phyloP scores from a whole-genome alignment of 2,113 vertebrate genomes.

The Coregonus clupeaformis region DNA sequence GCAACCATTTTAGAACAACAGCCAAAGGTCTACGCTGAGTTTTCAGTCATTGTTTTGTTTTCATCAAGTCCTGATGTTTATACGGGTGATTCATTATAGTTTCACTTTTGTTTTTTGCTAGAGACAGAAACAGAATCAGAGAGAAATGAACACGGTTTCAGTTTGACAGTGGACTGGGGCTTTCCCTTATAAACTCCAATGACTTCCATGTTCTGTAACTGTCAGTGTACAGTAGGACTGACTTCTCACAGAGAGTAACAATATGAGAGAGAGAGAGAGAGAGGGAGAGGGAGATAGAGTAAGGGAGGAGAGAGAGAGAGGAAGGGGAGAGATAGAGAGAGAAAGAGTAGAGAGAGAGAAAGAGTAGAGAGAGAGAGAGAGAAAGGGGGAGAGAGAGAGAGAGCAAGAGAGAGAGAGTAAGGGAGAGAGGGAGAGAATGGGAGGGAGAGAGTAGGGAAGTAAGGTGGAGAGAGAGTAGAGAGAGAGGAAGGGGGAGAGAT shows the following conservation, averaged over 20 bases:
- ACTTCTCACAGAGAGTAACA: constrained; percentile 45
- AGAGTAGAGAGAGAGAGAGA: neutral
- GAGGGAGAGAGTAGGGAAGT: constrained; percentile 11
- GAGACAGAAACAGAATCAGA: constrained; percentile 4
- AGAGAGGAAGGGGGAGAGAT: constrained; percentile 11
- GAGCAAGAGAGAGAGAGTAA: neutral
- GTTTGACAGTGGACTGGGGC: neutral
- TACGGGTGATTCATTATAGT: neutral
- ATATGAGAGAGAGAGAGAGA: constrained; percentile 45
- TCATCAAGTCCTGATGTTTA: neutral
- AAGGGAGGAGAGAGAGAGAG: neutral
- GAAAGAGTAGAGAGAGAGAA: neutral
- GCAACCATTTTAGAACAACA: too few relatives aligned
- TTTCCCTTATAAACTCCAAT: neutral
- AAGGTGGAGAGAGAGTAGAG: constrained; percentile 37
- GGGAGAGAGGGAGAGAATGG: constrained; percentile 29
- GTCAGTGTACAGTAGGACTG: neutral
- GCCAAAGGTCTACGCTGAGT: too few relatives aligned
- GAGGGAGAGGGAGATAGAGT: constrained; percentile 29
- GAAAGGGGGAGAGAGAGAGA: neutral
- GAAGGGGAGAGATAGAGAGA: too few relatives aligned
- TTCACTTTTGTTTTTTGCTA: neutral
- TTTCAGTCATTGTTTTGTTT: too few relatives aligned
- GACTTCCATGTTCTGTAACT: neutral
- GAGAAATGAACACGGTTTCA: neutral